Conservation (phyloP, 2,797 vertebrate genomes). For the Xenops minutus region DNA sequence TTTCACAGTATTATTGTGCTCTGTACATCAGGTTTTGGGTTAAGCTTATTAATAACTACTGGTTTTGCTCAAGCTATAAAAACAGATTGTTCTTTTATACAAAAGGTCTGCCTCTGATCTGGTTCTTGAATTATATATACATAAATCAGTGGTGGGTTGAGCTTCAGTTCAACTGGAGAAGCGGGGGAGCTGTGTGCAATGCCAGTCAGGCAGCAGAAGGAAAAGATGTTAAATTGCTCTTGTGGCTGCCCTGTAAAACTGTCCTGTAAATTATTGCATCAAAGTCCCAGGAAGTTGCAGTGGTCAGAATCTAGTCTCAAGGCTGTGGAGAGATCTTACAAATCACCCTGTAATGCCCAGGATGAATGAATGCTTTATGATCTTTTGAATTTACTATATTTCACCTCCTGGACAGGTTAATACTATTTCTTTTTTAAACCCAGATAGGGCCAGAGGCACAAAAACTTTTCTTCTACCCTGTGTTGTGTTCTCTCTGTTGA, state of each 20-base stretch:
- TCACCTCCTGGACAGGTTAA: neutral
- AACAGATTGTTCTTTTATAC: slow-evolving; percentile 44
- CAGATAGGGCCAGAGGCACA: neutral
- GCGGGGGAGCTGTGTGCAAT: fast-evolving
- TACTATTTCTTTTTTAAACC: neutral
- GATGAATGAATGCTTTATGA: neutral
- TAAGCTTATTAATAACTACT: slow-evolving; percentile 1
- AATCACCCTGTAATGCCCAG: neutral
- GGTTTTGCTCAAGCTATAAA: slow-evolving; percentile 57
- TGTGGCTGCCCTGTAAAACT: neutral
- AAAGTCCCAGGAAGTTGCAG: neutral
- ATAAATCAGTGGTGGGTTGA: neutral
- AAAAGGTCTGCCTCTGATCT: neutral
- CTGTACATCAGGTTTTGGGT: neutral
- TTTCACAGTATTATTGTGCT: neutral
- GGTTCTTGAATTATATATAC: slow-evolving; percentile 3
- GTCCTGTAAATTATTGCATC: slow-evolving; percentile 9
- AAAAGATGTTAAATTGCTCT: neutral
- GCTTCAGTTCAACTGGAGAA: neutral
- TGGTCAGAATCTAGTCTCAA: neutral
- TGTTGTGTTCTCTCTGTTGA: neutral
- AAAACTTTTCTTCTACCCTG: neutral
- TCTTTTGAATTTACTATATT: neutral
- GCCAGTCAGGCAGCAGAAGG: neutral
- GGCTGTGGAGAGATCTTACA: neutral